Conservation (phyloP, 2,113 vertebrate species). For the Saiga tatarica region DNA sequence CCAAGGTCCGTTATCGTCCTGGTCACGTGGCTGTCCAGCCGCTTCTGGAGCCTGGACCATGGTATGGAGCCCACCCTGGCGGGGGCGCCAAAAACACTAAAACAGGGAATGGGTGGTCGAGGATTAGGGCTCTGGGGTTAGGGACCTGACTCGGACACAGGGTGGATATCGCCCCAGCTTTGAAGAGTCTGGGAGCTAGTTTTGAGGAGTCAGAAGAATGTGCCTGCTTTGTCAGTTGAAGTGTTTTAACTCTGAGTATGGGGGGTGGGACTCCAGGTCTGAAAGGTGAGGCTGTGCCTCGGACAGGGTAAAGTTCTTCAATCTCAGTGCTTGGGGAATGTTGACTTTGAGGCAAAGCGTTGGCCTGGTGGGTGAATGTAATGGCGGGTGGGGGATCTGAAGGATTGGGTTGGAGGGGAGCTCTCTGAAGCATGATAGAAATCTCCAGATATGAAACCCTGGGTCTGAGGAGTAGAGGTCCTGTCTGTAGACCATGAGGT, state of each 20-base stretch:
- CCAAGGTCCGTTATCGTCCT: not conserved
- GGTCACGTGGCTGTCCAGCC: not conserved
- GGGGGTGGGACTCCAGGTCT: not conserved
- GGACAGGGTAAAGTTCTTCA: not conserved
- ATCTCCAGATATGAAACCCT: not conserved
- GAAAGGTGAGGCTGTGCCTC: not conserved
- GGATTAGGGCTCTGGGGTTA: not conserved
- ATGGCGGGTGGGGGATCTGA: not conserved
- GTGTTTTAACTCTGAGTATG: not conserved
- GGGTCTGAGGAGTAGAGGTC: not conserved
- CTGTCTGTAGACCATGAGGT: not conserved
- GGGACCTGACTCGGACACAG: not conserved
- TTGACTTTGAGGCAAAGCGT: not conserved
- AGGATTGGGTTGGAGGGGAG: not conserved
- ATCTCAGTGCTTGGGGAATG: not conserved
- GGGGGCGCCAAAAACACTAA: not conserved
- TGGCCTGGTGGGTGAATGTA: not conserved
- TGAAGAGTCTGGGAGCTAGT: not conserved
- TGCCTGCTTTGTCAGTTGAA: not conserved
- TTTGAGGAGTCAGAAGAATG: not conserved
- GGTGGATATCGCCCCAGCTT: not conserved
- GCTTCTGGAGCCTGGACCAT: not conserved
- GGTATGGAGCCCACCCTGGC: slow-evolving; percentile 52
- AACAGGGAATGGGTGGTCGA: not conserved
- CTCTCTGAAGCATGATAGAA: not conserved